Evolutionary conservation across 2,888 invertebrate genomes (phyloP).

Genomic region (Papilio protenor): DNA sequence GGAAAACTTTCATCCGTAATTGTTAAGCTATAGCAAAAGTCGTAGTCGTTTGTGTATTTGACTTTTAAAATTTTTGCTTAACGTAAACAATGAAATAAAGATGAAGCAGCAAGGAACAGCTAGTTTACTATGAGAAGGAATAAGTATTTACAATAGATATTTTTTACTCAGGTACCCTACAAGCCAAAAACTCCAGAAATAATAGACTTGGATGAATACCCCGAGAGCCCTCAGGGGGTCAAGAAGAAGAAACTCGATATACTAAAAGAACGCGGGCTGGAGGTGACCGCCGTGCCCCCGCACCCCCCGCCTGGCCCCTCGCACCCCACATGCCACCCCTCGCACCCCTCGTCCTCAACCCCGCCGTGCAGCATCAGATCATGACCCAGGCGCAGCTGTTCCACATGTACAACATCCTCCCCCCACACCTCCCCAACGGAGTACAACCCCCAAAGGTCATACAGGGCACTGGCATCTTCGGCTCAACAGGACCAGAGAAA

Average conservation of each 20-base stretch:
- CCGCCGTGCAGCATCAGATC: constrained; percentile 74
- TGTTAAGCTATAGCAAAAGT: too few species aligned
- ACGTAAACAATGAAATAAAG: not conserved
- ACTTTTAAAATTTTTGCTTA: not conserved
- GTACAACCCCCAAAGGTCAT: constrained; percentile 81
- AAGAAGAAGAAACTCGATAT: constrained; percentile 90
- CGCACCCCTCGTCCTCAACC: constrained; percentile 64
- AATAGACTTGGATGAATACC: constrained; percentile 84
- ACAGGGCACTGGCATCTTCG: constrained; percentile 86
- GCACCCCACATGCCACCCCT: constrained; percentile 53
- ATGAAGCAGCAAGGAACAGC: too few species aligned
- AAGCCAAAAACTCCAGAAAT: constrained; percentile 87
- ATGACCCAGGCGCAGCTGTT: constrained; percentile 80
- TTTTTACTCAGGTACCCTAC: constrained; percentile 79
- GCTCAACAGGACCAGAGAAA: constrained; percentile 82
- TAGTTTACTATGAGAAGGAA: not conserved
- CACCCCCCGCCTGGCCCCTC: constrained; percentile 45
- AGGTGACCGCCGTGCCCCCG: constrained; percentile 88
- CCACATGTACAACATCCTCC: constrained; percentile 74
- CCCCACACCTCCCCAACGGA: constrained; percentile 63
- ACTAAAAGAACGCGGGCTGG: constrained; percentile 89
- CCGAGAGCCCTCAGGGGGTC: constrained; percentile 74
- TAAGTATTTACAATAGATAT: not conserved
- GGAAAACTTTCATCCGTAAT: too few species aligned
- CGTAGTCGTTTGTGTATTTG: too few species aligned